phyloP scores from a whole-genome alignment of 2,888 invertebrate genomes.

The Pseudococcus viburni region DNA sequence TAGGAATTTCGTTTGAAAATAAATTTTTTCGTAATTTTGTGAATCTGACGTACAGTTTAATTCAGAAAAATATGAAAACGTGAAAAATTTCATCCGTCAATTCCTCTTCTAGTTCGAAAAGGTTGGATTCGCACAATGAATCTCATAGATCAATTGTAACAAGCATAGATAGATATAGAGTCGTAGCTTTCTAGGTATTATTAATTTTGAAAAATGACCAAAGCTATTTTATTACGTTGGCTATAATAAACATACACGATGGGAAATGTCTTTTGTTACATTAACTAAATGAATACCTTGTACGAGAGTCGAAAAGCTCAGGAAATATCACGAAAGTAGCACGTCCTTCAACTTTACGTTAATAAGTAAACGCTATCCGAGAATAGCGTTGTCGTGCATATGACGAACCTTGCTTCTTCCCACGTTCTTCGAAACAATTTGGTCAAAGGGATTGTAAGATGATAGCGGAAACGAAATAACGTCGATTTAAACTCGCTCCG shows the following conservation, averaged over 20 bases:
- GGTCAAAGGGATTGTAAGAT: conserved; percentile 25
- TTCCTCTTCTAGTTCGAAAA: too few relatives aligned
- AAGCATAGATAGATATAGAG: background rate
- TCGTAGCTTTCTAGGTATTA: background rate
- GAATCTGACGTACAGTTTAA: too few relatives aligned
- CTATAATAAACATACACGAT: background rate
- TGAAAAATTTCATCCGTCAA: too few relatives aligned
- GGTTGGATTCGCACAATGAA: too few relatives aligned
- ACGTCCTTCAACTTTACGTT: background rate
- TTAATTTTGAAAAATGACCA: conserved; percentile 3
- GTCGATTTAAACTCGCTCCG: conserved; percentile 17
- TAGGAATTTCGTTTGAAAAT: too few relatives aligned
- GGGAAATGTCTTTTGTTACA: conserved; percentile 8
- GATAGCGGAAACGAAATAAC: conserved; percentile 26
- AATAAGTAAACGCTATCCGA: conserved; percentile 18
- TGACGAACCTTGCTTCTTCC: background rate
- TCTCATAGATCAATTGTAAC: background rate
- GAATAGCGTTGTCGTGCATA: conserved; percentile 3
- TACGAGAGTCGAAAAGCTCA: background rate
- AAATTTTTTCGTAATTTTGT: too few relatives aligned
- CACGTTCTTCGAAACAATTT: background rate
- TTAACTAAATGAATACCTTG: background rate
- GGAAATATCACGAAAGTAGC: conserved; percentile 13
- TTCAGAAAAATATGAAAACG: too few relatives aligned
- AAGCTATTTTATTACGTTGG: background rate